phyloP scores from a whole-genome alignment of 92 coral and sea anemone genomes.

The Epizoanthus stellaris region DNA sequence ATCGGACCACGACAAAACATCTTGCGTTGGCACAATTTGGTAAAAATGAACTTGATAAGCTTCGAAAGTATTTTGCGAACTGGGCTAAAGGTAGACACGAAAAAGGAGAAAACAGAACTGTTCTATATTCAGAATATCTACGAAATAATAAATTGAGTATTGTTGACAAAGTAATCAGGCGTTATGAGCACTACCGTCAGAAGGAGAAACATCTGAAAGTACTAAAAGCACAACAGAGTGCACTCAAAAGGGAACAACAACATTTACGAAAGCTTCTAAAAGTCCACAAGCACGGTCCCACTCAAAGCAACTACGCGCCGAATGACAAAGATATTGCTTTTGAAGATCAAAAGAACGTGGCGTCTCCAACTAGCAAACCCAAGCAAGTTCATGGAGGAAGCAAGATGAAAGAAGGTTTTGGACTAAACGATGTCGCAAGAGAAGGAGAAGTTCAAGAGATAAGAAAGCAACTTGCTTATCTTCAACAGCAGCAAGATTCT shows the following conservation, averaged over 20 bases:
- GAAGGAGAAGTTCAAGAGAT: conserved; percentile 47
- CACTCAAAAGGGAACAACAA: conserved; percentile 55
- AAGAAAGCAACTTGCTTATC: conserved; percentile 48
- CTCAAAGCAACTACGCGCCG: background rate
- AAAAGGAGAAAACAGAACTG: background rate
- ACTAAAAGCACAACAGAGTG: conserved; percentile 57
- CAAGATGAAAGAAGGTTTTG: background rate
- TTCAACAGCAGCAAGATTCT: conserved; percentile 48
- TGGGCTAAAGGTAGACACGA: conserved; percentile 53
- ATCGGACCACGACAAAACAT: background rate
- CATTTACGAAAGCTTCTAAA: conserved; percentile 36
- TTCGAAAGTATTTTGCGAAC: conserved; percentile 55
- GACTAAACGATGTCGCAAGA: background rate
- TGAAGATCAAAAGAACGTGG: conserved; percentile 6
- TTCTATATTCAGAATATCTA: background rate
- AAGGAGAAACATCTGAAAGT: conserved; percentile 58
- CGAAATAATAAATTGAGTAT: conserved; percentile 36
- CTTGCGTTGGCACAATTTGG: background rate
- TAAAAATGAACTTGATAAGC: conserved; percentile 38
- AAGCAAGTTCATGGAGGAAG: background rate
- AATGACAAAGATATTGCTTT: conserved; percentile 20
- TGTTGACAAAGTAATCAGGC: conserved; percentile 69
- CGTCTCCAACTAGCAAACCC: background rate
- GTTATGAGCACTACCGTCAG: conserved; percentile 68
- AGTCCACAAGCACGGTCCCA: background rate